Conservation (phyloP, 2,113 vertebrate species). For the Neoarius graeffei region DNA sequence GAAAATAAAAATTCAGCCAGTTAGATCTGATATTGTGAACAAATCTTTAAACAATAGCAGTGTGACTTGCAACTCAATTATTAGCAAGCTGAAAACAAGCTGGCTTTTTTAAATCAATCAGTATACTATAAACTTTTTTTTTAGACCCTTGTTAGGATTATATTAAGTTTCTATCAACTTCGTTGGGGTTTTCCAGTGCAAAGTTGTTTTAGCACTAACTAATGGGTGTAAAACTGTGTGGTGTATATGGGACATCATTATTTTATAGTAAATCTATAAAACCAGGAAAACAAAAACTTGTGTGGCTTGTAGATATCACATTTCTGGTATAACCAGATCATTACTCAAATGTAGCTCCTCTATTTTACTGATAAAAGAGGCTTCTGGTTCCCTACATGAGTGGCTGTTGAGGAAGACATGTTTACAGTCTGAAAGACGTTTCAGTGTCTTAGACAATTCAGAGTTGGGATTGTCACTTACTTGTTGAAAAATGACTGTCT, state of each 20-base stretch:
- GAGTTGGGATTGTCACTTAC: not conserved
- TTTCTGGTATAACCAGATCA: not conserved
- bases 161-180: not conserved
- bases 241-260: not conserved
- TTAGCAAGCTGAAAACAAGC: not conserved
- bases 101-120: not conserved
- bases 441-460: not conserved
- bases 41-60: not conserved
- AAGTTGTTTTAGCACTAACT: not conserved
- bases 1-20: not conserved
- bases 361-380: not conserved
- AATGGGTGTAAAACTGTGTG: not conserved
- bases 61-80: not conserved
- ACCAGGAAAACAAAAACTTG: not conserved
- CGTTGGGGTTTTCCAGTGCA: constrained; percentile 9
- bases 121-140: not conserved
- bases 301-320: not conserved
- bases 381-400: not conserved
- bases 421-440: not conserved
- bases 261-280: constrained; percentile 7
- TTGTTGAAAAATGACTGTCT: not conserved
- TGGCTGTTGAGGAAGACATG: not conserved
- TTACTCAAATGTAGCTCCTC: not conserved
- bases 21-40: not conserved
- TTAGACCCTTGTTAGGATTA: not conserved